phyloP scores from a whole-genome alignment of 1,140 invertebrate species.

The Mizuhopecten yessoensis region DNA sequence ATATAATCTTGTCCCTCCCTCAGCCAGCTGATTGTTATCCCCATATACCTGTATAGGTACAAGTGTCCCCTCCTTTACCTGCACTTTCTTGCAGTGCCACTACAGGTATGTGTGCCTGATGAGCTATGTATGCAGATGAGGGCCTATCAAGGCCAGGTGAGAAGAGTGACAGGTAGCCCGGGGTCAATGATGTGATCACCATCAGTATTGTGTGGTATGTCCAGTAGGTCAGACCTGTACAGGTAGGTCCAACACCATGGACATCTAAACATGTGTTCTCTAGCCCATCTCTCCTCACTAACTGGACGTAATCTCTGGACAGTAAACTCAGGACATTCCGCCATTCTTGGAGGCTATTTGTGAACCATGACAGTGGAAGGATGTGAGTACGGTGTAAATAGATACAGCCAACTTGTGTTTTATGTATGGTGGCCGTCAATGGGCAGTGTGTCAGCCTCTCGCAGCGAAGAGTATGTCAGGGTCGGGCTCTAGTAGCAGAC shows the following conservation, averaged over 20 bases:
- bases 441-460: constrained; percentile 13
- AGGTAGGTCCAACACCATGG: background rate
- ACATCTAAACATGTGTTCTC: constrained; percentile 5
- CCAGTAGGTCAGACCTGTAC: constrained; percentile 11
- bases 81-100: constrained; percentile 3
- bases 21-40: background rate
- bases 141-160: constrained; percentile 36
- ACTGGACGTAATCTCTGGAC: background rate
- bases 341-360: background rate
- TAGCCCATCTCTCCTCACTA: background rate
- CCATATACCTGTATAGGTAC: constrained; percentile 11
- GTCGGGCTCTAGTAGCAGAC: background rate
- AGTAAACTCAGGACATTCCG: background rate
- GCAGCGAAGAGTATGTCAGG: background rate
- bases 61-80: background rate
- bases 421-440: constrained; percentile 37
- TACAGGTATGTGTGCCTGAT: background rate
- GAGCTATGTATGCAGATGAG: constrained; percentile 32
- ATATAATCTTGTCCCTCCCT: too few species aligned
- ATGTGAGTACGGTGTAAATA: background rate
- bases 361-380: background rate
- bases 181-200: constrained; percentile 29
- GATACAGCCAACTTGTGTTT: background rate
- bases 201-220: constrained; percentile 34
- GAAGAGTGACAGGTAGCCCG: constrained; percentile 29